These are phyloP conservation scores for Cephus sareptanus DNA, from an alignment of 2,888 invertebrate species.

Conservation along the genomic window DNA sequence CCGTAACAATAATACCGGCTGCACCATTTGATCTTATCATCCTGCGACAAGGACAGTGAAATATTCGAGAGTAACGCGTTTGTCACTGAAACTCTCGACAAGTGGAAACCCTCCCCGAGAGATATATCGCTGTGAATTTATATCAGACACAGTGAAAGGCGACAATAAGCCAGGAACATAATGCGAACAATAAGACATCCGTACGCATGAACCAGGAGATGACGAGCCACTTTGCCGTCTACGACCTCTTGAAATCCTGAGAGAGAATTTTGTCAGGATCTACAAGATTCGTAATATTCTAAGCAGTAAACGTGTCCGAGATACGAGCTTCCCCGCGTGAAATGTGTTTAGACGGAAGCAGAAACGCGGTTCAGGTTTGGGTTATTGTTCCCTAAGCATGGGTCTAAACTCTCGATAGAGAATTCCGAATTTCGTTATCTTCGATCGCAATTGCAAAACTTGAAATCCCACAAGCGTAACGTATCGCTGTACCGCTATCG, in stretches of 20 bases:
- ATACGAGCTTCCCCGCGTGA: slow-evolving; percentile 1
- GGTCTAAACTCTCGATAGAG: neutral
- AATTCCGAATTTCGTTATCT: neutral
- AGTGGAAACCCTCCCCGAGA: neutral
- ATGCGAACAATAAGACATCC: slow-evolving; percentile 6
- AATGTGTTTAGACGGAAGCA: neutral
- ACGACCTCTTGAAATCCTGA: slow-evolving; percentile 6
- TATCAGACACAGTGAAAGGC: neutral
- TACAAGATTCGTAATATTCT: neutral
- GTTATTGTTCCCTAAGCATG: neutral
- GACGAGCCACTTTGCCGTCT: neutral
- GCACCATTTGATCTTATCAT: neutral
- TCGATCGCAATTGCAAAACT: neutral
- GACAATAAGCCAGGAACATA: slow-evolving; percentile 1
- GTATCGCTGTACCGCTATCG: neutral
- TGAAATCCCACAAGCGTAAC: neutral
- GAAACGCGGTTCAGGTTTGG: neutral
- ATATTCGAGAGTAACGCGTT: neutral
- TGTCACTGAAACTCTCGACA: neutral
- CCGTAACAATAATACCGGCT: neutral
- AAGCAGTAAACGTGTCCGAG: slow-evolving; percentile 2
- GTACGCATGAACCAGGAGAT: neutral
- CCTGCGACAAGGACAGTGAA: neutral
- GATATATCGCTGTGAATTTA: neutral
- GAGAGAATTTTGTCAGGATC: slow-evolving; percentile 14